phyloP scores from a whole-genome alignment of 1,140 invertebrate genomes.

The Trachymyrmex septentrionalis region DNA sequence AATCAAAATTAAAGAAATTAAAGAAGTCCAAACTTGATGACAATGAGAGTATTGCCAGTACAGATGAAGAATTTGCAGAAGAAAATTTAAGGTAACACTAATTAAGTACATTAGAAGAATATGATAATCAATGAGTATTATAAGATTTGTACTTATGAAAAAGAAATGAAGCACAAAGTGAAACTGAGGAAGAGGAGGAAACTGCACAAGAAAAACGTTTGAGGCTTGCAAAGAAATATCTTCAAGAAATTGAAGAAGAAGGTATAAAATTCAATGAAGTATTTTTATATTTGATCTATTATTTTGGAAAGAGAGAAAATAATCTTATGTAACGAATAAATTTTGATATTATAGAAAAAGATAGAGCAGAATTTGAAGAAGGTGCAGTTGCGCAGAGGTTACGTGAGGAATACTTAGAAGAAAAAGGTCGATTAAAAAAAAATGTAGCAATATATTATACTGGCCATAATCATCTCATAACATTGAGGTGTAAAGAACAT shows the following conservation, averaged over 20 bases:
- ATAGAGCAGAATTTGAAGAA: slow-evolving; percentile 90
- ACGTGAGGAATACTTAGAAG: slow-evolving; percentile 94
- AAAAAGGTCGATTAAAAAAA: slow-evolving; percentile 92
- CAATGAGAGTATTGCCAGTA: slow-evolving; percentile 82
- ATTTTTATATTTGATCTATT: neutral
- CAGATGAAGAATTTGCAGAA: slow-evolving; percentile 83
- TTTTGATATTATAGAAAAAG: slow-evolving; percentile 87
- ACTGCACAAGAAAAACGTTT: slow-evolving; percentile 96
- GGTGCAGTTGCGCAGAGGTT: slow-evolving; percentile 91
- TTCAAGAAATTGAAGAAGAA: slow-evolving; percentile 94
- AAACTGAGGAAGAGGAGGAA: slow-evolving; percentile 90
- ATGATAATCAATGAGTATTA: neutral
- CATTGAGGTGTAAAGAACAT: slow-evolving; percentile 91
- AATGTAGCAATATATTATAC: slow-evolving; percentile 91
- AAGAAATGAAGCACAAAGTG: slow-evolving; percentile 77
- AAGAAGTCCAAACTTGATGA: slow-evolving; percentile 70
- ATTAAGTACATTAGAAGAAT: slow-evolving; percentile 6
- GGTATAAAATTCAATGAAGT: slow-evolving; percentile 80
- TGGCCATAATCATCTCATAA: slow-evolving; percentile 85
- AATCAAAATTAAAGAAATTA: slow-evolving; percentile 58
- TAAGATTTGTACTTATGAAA: neutral
- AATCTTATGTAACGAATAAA: neutral
- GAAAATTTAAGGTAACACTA: slow-evolving; percentile 71
- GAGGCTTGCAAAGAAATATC: slow-evolving; percentile 94
- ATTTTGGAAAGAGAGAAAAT: neutral